Evolutionary conservation across 2,113 vertebrate species (phyloP), one percentile per base, ranked within the genome.

Genomic region (Chaetodon trifascialis): DNA sequence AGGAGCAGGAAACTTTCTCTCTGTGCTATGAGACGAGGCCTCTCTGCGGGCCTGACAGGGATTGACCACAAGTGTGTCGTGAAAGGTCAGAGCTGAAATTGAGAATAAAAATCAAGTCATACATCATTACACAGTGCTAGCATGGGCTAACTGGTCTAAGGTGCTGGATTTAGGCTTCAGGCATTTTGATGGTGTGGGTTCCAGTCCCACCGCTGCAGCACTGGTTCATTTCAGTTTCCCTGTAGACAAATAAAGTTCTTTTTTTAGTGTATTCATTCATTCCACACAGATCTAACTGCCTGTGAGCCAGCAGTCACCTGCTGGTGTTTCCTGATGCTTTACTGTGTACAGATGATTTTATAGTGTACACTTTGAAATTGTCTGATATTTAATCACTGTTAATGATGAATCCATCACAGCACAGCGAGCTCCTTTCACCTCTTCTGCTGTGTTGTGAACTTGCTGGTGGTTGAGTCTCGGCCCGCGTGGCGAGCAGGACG

Each of bases 401-500:
- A 8, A 55, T 23, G n/a, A 55, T 23, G 14, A 14, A 42, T 8
- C 44, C 11, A 14, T 36, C 21, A 51, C 17, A 51, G 44, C 56
- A 11, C 10, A 30, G 25, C 38, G 23, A 38, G 58, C 34, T 21
- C 5, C 7, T n/a, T 38, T 40, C 12, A 11, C 30, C 19, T 11
- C 40, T 10, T 11, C 10, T 44, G 42, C 42, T 47, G 2, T 47
- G 14, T 47, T 47, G 46, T 5, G 46, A 2, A 14, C 68, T 21
- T 47, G 64, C 55, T 23, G 58, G 11, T n/a, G 3, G 17, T 64
- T 71, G 23, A 14, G 38, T 51, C 49, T 17, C 58, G 65, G 38
- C 46, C 49, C 4, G 2, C 81, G 80, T 71, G 19, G 80, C 67
- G 23, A 79, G 76, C 62, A 79, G 34, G 40, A 62, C 67, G 78